Base-by-base conservation (phyloP, 2,113 vertebrate species). In the Brachyistius frenatus region DNA sequence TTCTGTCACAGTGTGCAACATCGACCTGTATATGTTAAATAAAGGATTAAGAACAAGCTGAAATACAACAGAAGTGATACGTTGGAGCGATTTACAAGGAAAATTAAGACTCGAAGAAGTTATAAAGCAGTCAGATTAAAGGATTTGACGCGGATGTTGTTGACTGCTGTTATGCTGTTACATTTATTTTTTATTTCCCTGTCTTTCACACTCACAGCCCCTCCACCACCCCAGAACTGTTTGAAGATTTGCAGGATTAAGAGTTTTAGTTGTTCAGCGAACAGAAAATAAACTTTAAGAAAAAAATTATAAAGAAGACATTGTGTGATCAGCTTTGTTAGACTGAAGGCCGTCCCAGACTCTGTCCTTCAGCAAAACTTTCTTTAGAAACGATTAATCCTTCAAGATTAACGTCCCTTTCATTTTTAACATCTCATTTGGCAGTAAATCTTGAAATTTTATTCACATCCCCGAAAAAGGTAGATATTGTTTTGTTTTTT, bases 201-300 rank as follows among this genome's bases (percentile, higher is more conserved):
- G 37, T 2, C 4, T 37, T 4, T 37, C 37, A 37, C 4, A 37
- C 37, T 37, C 37, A 5, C 5, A 39, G 8, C 37, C 8, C 37
- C 8, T 4, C 5, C 1, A 2, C 5, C 5, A 39, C 41, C 41
- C 41, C 41, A 10, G 41, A 44, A 44, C 41, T 3, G 53, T 33
- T 44, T 39, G 39, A 57, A 47, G 67, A 64, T 68, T 74, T 52
- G 30, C 16, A 10, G 56, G 68, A 77, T 77, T 78, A 67, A 46
- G 39, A 67, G 63, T 47, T 74, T 69, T 16, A 37, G 9, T 10
- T 52, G 49, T 65, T 53, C 2, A 53, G 5, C 16, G 47, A 66
- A 55, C n/a, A 76, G 30, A 44, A 77, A 72, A 33, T 44, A 54
- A 66, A 69, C 41, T 53, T 57, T 2, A 37, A 70, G 23, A 77